These are phyloP conservation scores for Pachypanchax playfairii DNA, from an alignment of 2,113 vertebrate genomes.

Conservation along the genomic window DNA sequence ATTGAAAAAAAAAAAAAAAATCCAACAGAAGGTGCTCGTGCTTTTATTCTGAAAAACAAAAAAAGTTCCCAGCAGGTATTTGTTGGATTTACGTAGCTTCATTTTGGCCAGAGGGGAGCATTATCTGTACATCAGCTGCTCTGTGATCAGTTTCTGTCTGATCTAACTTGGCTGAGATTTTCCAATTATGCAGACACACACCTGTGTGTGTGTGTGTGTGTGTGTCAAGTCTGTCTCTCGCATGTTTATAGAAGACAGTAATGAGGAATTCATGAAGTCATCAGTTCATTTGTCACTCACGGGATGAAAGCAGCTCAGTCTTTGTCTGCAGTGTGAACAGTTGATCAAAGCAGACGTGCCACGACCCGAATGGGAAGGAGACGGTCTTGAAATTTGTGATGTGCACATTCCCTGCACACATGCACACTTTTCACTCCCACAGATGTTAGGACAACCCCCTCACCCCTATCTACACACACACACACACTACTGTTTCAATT, in stretches of 20 bases:
- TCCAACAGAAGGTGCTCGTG: neutral
- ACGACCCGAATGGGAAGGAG: conserved; percentile 45
- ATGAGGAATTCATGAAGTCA: conserved; percentile 65
- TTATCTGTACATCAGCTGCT: conserved; percentile 42
- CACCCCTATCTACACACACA: conserved; percentile 31
- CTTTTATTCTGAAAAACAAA: too few species aligned
- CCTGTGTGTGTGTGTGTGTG: conserved; percentile 45
- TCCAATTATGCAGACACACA: conserved; percentile 50
- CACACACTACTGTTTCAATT: conserved; percentile 57
- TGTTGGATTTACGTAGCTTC: conserved; percentile 29
- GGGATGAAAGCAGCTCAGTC: conserved; percentile 41
- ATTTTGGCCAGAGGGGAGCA: conserved; percentile 31
- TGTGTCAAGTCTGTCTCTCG: conserved; percentile 10
- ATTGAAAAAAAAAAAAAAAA: conserved; percentile 17
- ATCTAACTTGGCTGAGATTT: conserved; percentile 25
- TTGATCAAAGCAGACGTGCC: conserved; percentile 37
- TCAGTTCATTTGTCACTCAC: conserved; percentile 62
- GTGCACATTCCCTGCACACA: conserved; percentile 12
- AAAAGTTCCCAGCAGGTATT: too few species aligned
- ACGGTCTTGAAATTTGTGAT: conserved; percentile 35
- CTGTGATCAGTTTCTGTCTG: conserved; percentile 43
- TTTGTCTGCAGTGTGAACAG: conserved; percentile 44
- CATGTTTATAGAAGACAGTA: conserved; percentile 40
- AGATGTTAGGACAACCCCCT: conserved; percentile 36
- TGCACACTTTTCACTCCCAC: conserved; percentile 35